Base-by-base conservation (phyloP, 2,888 invertebrate genomes). In the Morpho achilles region DNA sequence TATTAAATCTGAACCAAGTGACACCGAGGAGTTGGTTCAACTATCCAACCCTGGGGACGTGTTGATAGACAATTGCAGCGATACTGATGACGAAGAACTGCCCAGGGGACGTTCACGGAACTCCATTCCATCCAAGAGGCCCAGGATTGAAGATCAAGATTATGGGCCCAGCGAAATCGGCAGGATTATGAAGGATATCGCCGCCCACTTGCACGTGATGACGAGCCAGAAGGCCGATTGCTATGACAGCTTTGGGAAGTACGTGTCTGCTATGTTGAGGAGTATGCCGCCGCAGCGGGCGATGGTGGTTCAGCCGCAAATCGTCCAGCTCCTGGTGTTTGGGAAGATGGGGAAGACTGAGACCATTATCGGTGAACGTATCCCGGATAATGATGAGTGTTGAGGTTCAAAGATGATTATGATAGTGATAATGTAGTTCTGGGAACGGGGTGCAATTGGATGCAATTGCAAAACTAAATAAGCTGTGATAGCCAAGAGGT, bases 161-260 rank as follows among this genome's bases (percentile, higher is more conserved):
- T 10, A 23, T 0, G 39, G 10, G 7, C 22, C 48, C 48, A 22
- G 6, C 23, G 56, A 50, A 3, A 8, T 50, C 7, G 7, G 23
- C 1, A 45, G 7, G 1, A 7, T 41, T 16, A 47, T 51, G 46
- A 45, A 48, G 40, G 53, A 58, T 8, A 23, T 48, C 1, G 39
- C 58, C 10, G 44, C 49, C 3, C 44, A 58, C 6, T 23, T 56
- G 10, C 57, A 51, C 16, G 23, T 47, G 10, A 10, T 47, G 47
- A 48, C 42, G 2, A 52, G 10, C 9, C 56, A 50, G n/a, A 47
- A 8, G 10, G 73, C 73, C 2, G 79, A 78, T 43, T 67, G 66
- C 7, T 75, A 67, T 23, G 80, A 77, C n/a, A 69, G 59, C 2
- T 82, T 82, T 43, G 82, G 79, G 7, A 76, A 67, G 49, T 79